A percentile compares a stretch with the other conserved stretches of the same genome.
These are phyloP conservation scores for Capreolus pygargus DNA, from an alignment of 2,113 vertebrate genomes.

Conservation along the genomic window DNA sequence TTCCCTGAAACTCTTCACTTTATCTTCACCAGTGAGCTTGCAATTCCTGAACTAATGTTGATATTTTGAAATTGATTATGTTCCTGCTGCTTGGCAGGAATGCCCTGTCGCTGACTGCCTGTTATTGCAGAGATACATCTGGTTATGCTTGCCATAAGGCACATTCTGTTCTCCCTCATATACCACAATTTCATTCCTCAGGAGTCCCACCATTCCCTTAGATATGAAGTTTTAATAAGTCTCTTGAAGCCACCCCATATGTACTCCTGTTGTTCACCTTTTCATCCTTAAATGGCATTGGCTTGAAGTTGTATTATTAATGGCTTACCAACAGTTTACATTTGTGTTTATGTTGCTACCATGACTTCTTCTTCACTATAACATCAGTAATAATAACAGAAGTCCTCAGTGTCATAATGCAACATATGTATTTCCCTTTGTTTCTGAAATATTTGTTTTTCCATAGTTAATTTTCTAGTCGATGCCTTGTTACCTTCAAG, in stretches of 20 bases:
- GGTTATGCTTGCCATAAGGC: background rate
- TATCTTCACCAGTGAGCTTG: background rate
- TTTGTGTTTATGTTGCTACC: background rate
- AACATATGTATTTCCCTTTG: background rate
- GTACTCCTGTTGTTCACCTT: background rate
- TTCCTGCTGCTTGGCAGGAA: background rate
- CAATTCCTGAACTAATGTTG: background rate
- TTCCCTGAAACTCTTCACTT: background rate
- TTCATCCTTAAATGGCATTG: background rate
- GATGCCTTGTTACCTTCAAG: background rate
- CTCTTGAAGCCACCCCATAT: background rate
- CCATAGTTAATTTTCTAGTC: background rate
- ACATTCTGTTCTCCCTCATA: accelerated
- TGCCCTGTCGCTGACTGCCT: background rate
- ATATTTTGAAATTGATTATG: background rate
- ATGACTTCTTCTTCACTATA: background rate
- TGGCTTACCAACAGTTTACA: background rate
- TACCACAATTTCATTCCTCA: background rate
- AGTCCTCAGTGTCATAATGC: background rate
- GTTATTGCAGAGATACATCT: background rate
- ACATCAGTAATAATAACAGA: background rate
- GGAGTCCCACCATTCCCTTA: background rate
- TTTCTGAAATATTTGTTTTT: background rate
- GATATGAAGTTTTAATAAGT: background rate
- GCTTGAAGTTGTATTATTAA: background rate